Base-by-base conservation (phyloP, 2,888 invertebrate species). In the Oscheius sp. region DNA sequence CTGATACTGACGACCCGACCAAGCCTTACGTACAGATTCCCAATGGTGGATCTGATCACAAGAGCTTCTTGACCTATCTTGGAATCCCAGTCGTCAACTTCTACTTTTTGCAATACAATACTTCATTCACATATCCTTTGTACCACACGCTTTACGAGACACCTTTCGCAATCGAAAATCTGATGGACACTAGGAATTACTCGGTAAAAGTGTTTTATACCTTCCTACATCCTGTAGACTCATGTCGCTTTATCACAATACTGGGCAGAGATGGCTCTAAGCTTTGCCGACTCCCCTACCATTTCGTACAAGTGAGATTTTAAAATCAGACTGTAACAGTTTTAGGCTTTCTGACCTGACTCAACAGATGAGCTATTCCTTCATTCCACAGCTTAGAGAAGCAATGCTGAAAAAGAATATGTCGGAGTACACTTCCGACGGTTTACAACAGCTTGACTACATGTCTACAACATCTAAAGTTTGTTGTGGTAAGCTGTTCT, bases 51-150 rank as follows among this genome's bases (percentile, higher is more conserved):
- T 90, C 90, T 76, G 91, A 91, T 82, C 91, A 90, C 80, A 89
- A 89, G 7, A 85, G 89, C 1, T 91, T 91, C 79, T 83, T 91
- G 47, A 88, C 89, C 55, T 87, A 85, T 73, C 81, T 90, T 13
- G 91, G 79, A 32, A 73, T 75, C 48, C 90, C 91, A 0, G 86
- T 88, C 58, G 85, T 89, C 42, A 90, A 90, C 79, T 81, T 90
- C 58, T 66, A 74, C 42, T 74, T 65, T 13, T 53, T 73, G 1
- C 71, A 76, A n/a, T 48, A 70, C 21, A 79, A 76, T 70, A 53
- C 76, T 53, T 74, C 74, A 53, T 62, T 74, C 70, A 72, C 79
- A 21, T 77, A 81, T 70, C 87, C 89, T 11, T 79, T 88, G n/a
- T 89, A 88, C 51, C 88, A 88, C 75, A 84, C 85, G 0, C 75